Conservation (phyloP, 1,140 invertebrate species). For the Galleria mellonella region DNA sequence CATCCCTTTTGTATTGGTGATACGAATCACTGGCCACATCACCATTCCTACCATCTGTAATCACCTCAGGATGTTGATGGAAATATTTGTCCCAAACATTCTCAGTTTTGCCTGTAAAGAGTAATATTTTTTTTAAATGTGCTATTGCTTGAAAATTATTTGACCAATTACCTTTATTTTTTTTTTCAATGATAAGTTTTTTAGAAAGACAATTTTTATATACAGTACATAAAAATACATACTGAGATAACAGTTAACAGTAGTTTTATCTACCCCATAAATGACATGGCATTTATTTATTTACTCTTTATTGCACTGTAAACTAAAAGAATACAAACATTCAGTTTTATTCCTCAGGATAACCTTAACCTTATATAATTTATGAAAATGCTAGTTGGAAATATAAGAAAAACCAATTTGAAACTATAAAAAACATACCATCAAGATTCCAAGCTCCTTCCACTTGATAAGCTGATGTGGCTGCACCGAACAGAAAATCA, state of each 20-base stretch:
- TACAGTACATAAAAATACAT: neutral
- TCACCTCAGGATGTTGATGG: conserved; percentile 33
- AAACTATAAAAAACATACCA: conserved; percentile 38
- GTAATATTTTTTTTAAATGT: neutral
- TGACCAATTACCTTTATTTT: neutral
- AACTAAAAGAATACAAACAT: conserved; percentile 1
- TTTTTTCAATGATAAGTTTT: neutral
- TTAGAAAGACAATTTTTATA: neutral
- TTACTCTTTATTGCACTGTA: neutral
- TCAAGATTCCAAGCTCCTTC: conserved; percentile 69
- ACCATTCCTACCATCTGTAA: conserved; percentile 22
- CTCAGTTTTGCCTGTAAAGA: conserved; percentile 51
- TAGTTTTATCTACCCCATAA: no score
- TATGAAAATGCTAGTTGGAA: no score
- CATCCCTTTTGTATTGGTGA: conserved; percentile 41
- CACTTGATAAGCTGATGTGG: conserved; percentile 69
- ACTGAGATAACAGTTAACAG: neutral
- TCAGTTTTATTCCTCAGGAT: no score
- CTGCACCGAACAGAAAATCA: conserved; percentile 61
- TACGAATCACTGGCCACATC: conserved; percentile 41
- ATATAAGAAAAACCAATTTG: no score
- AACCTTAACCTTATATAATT: no score
- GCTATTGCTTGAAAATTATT: no score
- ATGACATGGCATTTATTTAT: no score
- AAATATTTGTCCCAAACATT: conserved; percentile 56